Conservation (phyloP, 2,888 invertebrate genomes). For the Tyria jacobaeae region DNA sequence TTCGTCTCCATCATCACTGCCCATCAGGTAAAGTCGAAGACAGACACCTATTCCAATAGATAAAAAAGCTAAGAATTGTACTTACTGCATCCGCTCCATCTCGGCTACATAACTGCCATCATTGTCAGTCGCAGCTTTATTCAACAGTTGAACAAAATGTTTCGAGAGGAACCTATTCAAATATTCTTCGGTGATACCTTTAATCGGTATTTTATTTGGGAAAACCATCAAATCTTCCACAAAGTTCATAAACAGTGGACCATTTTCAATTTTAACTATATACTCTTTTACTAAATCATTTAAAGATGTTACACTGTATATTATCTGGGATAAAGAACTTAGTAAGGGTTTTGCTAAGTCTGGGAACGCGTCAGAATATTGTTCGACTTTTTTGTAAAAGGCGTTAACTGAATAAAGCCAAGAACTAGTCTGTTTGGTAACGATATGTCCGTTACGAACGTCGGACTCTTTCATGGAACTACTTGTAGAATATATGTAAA, state of each 20-base stretch:
- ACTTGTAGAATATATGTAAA: conserved; percentile 53
- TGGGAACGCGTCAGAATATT: conserved; percentile 89
- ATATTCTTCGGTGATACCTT: conserved; percentile 60
- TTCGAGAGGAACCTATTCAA: conserved; percentile 79
- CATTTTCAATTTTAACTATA: conserved; percentile 68
- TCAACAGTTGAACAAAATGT: conserved; percentile 70
- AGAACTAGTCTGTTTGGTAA: conserved; percentile 75
- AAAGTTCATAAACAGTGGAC: conserved; percentile 56
- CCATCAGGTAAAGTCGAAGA: too few species aligned
- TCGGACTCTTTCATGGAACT: conserved; percentile 21
- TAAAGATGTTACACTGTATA: conserved; percentile 87
- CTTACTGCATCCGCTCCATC: conserved; percentile 83
- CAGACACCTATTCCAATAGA: too few species aligned
- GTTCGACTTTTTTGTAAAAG: conserved; percentile 86
- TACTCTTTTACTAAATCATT: conserved; percentile 84
- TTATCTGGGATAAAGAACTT: conserved; percentile 89
- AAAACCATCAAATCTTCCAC: conserved; percentile 83
- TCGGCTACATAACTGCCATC: conserved; percentile 60
- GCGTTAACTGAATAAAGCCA: conserved; percentile 85
- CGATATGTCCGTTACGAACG: conserved; percentile 59
- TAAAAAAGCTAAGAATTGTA: conserved; percentile 40
- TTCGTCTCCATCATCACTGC: too few species aligned
- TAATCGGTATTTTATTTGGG: conserved; percentile 69
- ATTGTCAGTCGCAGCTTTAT: conserved; percentile 53
- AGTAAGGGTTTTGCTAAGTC: conserved; percentile 92